Percentiles rank a stretch among this genome's conserved stretches.
Conservation (phyloP, 2,888 invertebrate genomes). For the Patella ulyssiponensis region DNA sequence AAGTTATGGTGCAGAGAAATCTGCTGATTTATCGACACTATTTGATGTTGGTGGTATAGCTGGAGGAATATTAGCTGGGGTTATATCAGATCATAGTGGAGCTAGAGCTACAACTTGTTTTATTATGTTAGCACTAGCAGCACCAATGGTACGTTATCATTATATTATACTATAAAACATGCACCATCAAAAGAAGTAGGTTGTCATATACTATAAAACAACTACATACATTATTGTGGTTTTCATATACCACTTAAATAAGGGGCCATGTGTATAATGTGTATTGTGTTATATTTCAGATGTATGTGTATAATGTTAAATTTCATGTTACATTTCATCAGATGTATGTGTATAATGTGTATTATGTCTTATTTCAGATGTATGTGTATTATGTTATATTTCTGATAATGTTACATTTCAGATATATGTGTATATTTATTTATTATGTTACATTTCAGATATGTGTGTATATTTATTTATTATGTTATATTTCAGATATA, state of each 20-base stretch:
- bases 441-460: too few species aligned
- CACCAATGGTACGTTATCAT: constrained; percentile 81
- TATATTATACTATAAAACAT: too few species aligned
- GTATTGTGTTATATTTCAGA: neutral
- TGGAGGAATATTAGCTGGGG: constrained; percentile 86
- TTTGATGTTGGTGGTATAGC: constrained; percentile 85
- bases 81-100: constrained; percentile 85
- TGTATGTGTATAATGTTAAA: too few species aligned
- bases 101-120: constrained; percentile 91
- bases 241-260: too few species aligned
- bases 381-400: neutral
- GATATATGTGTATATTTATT: neutral
- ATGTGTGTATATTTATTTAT: too few species aligned
- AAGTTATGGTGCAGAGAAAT: constrained; percentile 50
- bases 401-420: too few species aligned
- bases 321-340: too few species aligned
- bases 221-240: too few species aligned
- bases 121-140: constrained; percentile 84
- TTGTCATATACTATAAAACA: too few species aligned
- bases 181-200: too few species aligned
- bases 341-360: too few species aligned
- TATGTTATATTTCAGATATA: neutral
- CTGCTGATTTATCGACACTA: constrained; percentile 73
- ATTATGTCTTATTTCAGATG: neutral
- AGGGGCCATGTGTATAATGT: neutral